Conservation (phyloP, 2,113 vertebrate species). For the Otus sunia region DNA sequence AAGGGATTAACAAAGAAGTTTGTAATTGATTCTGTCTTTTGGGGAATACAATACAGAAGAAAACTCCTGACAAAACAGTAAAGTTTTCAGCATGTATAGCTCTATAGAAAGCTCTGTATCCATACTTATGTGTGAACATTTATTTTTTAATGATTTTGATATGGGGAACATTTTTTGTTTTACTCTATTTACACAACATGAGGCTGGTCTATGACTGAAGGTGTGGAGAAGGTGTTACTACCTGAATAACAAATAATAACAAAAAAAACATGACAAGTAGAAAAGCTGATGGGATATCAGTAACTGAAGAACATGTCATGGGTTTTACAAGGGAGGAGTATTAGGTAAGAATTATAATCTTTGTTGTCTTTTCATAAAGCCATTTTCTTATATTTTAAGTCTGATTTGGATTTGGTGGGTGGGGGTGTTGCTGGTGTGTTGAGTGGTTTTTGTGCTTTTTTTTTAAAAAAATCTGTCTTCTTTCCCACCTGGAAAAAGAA, state of each 20-base stretch:
- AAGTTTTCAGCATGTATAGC: background rate
- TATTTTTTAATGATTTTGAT: background rate
- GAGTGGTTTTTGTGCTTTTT: background rate
- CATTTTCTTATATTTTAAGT: background rate
- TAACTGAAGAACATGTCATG: background rate
- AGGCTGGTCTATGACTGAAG: background rate
- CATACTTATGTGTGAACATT: background rate
- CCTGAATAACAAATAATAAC: background rate
- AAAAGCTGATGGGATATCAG: background rate
- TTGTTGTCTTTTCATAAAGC: background rate
- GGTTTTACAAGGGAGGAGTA: background rate
- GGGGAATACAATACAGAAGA: conserved; percentile 34
- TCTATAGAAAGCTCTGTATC: background rate
- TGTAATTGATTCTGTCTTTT: conserved; percentile 66
- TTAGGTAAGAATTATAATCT: background rate
- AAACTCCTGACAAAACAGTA: background rate
- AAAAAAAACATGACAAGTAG: background rate
- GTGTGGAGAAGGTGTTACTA: background rate
- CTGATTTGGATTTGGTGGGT: accelerated
- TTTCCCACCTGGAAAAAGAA: background rate
- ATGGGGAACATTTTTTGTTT: background rate
- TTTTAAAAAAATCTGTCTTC: background rate
- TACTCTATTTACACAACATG: background rate
- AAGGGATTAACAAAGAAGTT: conserved; percentile 65
- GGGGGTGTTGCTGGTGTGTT: background rate